These are phyloP conservation scores for Sebastes trivittatus DNA, from an alignment of 2,797 vertebrate genomes.

Conservation along the genomic window DNA sequence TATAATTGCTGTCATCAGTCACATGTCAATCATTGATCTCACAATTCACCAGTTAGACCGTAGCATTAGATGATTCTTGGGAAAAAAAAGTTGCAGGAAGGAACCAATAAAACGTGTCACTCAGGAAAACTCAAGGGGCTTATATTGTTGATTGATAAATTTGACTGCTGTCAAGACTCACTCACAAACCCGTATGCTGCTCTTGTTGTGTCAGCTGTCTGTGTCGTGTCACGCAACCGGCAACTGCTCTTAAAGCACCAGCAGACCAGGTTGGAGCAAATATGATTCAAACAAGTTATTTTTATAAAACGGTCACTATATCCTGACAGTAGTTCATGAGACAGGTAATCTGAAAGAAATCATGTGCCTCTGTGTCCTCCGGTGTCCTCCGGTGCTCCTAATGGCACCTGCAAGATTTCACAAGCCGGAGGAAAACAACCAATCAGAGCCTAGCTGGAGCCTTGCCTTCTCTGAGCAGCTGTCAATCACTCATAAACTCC, in stretches of 20 bases:
- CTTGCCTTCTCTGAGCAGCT: too few relatives aligned
- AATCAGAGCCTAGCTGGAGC: too few relatives aligned
- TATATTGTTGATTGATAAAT: conserved; percentile 84
- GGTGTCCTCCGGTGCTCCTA: too few relatives aligned
- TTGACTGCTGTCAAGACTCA: conserved; percentile 78
- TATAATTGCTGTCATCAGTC: neutral
- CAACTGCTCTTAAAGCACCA: neutral
- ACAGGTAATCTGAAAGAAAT: too few relatives aligned
- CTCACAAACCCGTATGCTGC: conserved; percentile 22
- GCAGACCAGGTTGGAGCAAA: neutral
- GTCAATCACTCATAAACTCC: too few relatives aligned
- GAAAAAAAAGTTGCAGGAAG: neutral
- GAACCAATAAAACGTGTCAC: conserved; percentile 62
- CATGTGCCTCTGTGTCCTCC: too few relatives aligned
- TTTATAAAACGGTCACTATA: neutral
- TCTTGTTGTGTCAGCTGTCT: conserved; percentile 50
- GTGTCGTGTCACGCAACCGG: conserved; percentile 8
- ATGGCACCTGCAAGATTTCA: too few relatives aligned
- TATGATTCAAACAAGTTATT: neutral
- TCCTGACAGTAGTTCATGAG: neutral
- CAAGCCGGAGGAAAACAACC: too few relatives aligned
- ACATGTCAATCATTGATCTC: neutral
- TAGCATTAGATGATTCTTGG: neutral
- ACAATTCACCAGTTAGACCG: neutral
- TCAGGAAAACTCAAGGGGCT: conserved; percentile 75